A percentile compares a stretch with the other conserved stretches of the same genome.
phyloP scores from a whole-genome alignment of 2,888 invertebrate species.

The Lydus trimaculatus region DNA sequence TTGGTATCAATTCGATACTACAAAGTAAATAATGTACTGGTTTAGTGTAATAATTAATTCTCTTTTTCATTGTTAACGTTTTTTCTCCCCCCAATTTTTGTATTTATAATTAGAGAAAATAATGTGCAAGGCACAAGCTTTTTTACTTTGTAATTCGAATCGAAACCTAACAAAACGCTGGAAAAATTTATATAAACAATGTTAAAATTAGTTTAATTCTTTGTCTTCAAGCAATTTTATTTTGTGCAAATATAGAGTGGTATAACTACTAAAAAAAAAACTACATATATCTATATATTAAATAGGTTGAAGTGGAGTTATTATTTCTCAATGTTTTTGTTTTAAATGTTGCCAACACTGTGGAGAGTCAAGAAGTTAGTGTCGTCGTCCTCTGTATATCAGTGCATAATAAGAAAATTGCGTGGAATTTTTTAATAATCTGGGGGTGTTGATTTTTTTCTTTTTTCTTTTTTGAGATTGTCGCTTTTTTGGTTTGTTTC shows the following conservation, averaged over 20 bases:
- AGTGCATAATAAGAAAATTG: conserved; percentile 22
- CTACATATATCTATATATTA: too few relatives aligned
- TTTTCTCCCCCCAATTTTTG: not conserved
- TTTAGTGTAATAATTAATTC: conserved; percentile 25
- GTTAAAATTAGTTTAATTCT: conserved; percentile 36
- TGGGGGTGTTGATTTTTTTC: conserved; percentile 36
- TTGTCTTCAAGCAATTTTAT: conserved; percentile 38
- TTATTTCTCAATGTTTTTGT: conserved; percentile 43
- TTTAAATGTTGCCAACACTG: conserved; percentile 48
- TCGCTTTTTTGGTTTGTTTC: not conserved
- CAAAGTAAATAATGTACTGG: conserved; percentile 20
- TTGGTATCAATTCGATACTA: conserved; percentile 22
- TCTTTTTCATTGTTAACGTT: conserved; percentile 29
- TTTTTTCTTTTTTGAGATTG: conserved; percentile 34
- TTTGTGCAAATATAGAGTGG: conserved; percentile 41
- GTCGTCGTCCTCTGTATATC: conserved; percentile 41
- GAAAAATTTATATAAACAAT: conserved; percentile 36
- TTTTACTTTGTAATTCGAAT: conserved; percentile 29
- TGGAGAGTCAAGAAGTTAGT: conserved; percentile 41
- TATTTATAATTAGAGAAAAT: not conserved
- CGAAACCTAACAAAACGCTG: conserved; percentile 18
- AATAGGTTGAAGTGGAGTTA: conserved; percentile 29
- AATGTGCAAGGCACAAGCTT: not conserved
- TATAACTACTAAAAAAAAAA: conserved; percentile 22
- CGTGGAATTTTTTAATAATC: conserved; percentile 33